Conservation (phyloP, 2,888 invertebrate genomes). For the Pterostichus niger region DNA sequence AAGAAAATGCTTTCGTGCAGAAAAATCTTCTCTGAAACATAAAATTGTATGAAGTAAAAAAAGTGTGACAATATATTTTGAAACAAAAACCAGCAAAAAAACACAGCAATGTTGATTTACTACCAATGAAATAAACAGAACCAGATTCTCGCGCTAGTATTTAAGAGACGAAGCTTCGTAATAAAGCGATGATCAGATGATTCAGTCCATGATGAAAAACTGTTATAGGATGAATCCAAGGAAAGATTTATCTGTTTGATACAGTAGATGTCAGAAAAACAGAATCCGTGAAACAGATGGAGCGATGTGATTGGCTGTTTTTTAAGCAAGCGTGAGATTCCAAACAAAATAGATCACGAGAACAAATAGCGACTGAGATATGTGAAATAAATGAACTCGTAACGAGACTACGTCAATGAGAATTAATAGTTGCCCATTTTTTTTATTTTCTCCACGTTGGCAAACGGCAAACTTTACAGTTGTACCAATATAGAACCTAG, state of each 20-base stretch:
- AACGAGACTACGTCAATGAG: slow-evolving; percentile 35
- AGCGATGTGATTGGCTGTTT: slow-evolving; percentile 39
- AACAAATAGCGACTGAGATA: slow-evolving; percentile 36
- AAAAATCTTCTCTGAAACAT: slow-evolving; percentile 22
- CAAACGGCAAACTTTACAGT: slow-evolving; percentile 6
- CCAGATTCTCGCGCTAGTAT: not conserved
- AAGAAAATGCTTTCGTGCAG: slow-evolving; percentile 24
- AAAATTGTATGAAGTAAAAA: not conserved
- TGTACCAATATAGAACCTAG: too few relatives aligned
- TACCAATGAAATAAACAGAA: slow-evolving; percentile 27
- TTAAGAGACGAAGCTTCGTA: slow-evolving; percentile 21
- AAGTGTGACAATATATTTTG: slow-evolving; percentile 24
- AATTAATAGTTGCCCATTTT: slow-evolving; percentile 35
- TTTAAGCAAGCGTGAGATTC: slow-evolving; percentile 49
- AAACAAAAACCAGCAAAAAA: slow-evolving; percentile 30
- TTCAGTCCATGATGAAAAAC: slow-evolving; percentile 19
- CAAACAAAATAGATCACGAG: slow-evolving; percentile 50
- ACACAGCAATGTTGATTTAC: not conserved
- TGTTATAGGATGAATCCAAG: slow-evolving; percentile 2
- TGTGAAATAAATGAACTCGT: slow-evolving; percentile 47
- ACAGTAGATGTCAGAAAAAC: slow-evolving; percentile 49
- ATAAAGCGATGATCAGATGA: slow-evolving; percentile 27
- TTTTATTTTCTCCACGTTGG: slow-evolving; percentile 8
- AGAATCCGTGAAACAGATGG: slow-evolving; percentile 50
- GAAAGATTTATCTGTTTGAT: slow-evolving; percentile 56